phyloP scores from a whole-genome alignment of 2,888 invertebrate species.

The Pyrgus malvae region DNA sequence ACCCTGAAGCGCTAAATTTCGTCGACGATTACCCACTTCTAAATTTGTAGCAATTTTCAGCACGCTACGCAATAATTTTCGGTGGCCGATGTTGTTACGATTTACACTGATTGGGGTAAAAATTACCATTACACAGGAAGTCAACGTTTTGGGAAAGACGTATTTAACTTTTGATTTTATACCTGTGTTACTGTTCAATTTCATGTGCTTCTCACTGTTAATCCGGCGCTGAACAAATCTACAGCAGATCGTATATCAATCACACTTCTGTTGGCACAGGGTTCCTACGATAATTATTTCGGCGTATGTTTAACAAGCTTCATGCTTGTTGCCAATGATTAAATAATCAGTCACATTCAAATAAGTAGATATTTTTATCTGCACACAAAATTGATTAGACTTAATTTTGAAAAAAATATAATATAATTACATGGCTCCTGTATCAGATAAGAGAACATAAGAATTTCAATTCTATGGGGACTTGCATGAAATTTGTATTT shows the following conservation, averaged over 20 bases:
- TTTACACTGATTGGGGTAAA: constrained; percentile 54
- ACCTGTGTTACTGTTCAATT: constrained; percentile 44
- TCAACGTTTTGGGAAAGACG: constrained; percentile 47
- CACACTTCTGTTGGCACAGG: constrained; percentile 68
- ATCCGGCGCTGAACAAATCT: constrained; percentile 21
- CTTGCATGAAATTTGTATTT: no score
- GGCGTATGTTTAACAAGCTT: constrained; percentile 59
- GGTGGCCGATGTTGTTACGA: constrained; percentile 61
- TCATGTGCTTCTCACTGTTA: constrained; percentile 46
- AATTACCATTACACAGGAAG: constrained; percentile 60
- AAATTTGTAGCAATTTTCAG: constrained; percentile 66
- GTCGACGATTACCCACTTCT: constrained; percentile 64
- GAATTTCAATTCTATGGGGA: no score
- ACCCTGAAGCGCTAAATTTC: constrained; percentile 65
- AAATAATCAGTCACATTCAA: constrained; percentile 61
- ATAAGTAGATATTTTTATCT: constrained; percentile 39
- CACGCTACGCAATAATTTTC: constrained; percentile 74
- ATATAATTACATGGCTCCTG: no score
- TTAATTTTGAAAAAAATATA: no score
- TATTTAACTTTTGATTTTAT: constrained; percentile 56
- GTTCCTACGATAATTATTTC: constrained; percentile 64
- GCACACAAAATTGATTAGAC: no score
- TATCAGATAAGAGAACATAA: no score
- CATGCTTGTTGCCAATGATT: constrained; percentile 67
- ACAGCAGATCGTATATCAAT: constrained; percentile 59